Evolutionary conservation across 2,797 vertebrate genomes (phyloP).

Genomic region (Mastacembelus armatus): DNA sequence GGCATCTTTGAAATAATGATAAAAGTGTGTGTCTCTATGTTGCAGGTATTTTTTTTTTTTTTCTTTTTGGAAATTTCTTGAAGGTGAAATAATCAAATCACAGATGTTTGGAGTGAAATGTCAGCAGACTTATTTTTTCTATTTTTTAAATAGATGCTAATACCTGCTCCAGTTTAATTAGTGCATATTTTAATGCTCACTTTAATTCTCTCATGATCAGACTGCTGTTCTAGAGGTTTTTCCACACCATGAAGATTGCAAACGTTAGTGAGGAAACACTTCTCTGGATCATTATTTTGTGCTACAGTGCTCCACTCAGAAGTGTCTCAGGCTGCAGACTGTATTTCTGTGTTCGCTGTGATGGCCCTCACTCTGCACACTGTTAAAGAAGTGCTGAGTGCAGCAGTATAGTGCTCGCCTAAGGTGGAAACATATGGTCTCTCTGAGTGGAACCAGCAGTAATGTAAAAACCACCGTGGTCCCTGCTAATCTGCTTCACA

Average conservation of each 20-base stretch:
- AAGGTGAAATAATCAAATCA: slow-evolving; percentile 41
- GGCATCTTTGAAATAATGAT: slow-evolving; percentile 48
- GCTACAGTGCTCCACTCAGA: slow-evolving; percentile 17
- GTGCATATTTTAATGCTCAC: slow-evolving; percentile 12
- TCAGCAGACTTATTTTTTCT: slow-evolving; percentile 3
- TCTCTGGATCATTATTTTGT: slow-evolving; percentile 13
- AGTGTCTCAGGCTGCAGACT: slow-evolving; percentile 30
- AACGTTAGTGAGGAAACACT: slow-evolving; percentile 34
- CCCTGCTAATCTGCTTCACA: slow-evolving; percentile 64
- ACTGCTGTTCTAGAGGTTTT: slow-evolving; percentile 40
- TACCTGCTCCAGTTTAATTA: background rate
- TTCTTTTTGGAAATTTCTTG: slow-evolving; percentile 1
- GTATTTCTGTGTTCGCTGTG: slow-evolving; percentile 49
- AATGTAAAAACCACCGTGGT: slow-evolving; percentile 70
- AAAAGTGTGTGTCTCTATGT: slow-evolving; percentile 28
- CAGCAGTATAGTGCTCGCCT: slow-evolving; percentile 64
- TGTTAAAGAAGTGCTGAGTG: slow-evolving; percentile 75
- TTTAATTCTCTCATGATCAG: slow-evolving; percentile 19
- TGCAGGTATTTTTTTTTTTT: background rate
- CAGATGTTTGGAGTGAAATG: slow-evolving; percentile 4
- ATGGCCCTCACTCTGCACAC: slow-evolving; percentile 55
- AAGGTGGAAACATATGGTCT: slow-evolving; percentile 81
- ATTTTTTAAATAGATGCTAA: background rate
- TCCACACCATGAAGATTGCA: slow-evolving; percentile 31
- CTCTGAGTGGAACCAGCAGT: slow-evolving; percentile 77